Evolutionary conservation across 2,888 invertebrate species (phyloP).

Genomic region (Nasonia oneida): DNA sequence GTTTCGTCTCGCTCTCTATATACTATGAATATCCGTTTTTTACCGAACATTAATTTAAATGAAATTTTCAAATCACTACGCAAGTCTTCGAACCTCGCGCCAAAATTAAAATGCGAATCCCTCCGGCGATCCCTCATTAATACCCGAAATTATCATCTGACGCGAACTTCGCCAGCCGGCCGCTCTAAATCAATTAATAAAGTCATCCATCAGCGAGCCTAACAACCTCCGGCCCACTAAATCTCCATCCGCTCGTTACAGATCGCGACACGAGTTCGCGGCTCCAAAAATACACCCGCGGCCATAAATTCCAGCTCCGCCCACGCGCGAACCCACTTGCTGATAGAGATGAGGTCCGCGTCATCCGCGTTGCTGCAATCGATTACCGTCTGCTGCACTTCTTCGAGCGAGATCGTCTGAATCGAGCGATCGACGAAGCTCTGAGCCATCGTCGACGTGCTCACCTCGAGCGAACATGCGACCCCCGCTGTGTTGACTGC

Average conservation of each 20-base stretch:
- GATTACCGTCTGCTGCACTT: background rate
- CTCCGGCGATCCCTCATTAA: too few species aligned
- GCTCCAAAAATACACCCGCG: background rate
- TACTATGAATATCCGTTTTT: too few species aligned
- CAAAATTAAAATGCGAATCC: background rate
- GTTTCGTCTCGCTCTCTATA: too few species aligned
- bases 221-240: background rate
- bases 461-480: background rate
- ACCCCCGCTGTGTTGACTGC: conserved; percentile 7
- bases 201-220: background rate
- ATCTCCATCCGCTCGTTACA: background rate
- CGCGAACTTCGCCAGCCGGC: background rate
- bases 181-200: conserved; percentile 1
- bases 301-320: background rate
- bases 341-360: conserved; percentile 38
- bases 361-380: background rate
- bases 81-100: background rate
- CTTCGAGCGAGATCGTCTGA: conserved; percentile 15
- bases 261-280: background rate
- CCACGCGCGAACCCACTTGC: conserved; percentile 37
- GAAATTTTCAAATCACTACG: too few species aligned
- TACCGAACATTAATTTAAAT: too few species aligned
- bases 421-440: conserved; percentile 7
- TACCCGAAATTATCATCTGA: too few species aligned
- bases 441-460: conserved; percentile 27